These are phyloP conservation scores for Maccullochella peelii DNA, from an alignment of 2,113 vertebrate genomes.

Conservation along the genomic window DNA sequence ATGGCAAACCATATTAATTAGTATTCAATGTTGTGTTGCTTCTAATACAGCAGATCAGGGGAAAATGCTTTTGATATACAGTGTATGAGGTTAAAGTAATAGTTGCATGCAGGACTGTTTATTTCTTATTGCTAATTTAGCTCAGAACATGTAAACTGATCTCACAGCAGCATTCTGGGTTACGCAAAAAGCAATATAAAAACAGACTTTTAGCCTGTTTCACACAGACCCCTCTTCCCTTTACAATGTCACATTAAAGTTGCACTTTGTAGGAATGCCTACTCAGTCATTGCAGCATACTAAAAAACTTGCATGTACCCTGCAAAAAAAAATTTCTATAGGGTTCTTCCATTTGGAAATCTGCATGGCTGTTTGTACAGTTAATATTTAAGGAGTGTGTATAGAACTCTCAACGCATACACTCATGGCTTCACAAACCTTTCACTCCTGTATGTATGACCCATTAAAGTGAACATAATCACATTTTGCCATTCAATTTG, in stretches of 20 bases:
- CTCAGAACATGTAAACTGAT: conserved; percentile 28
- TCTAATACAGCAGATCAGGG: conserved; percentile 25
- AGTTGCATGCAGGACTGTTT: conserved; percentile 18
- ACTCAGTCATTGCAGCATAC: conserved; percentile 15
- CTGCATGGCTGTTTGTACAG: neutral
- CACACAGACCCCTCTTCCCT: neutral
- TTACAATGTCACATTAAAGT: conserved; percentile 33
- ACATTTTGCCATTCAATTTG: conserved; percentile 14
- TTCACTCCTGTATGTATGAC: neutral
- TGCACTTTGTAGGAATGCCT: conserved; percentile 27
- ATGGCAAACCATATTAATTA: conserved; percentile 44
- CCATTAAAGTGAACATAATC: conserved; percentile 32
- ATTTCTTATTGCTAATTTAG: conserved; percentile 46
- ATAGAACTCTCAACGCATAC: neutral
- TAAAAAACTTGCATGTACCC: neutral
- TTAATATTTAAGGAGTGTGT: neutral
- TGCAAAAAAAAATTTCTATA: conserved; percentile 15
- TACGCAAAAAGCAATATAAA: conserved; percentile 29
- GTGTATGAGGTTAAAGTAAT: conserved; percentile 10
- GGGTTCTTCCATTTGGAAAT: conserved; percentile 3
- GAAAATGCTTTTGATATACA: conserved; percentile 29
- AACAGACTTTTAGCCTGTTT: conserved; percentile 26
- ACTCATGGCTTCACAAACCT: neutral
- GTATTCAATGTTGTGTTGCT: conserved; percentile 15
- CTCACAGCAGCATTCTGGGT: conserved; percentile 25